A percentile compares a stretch with the other conserved stretches of the same genome.
These are phyloP conservation scores for Lucifuga dentata DNA, from an alignment of 2,113 vertebrate genomes.

Conservation along the genomic window DNA sequence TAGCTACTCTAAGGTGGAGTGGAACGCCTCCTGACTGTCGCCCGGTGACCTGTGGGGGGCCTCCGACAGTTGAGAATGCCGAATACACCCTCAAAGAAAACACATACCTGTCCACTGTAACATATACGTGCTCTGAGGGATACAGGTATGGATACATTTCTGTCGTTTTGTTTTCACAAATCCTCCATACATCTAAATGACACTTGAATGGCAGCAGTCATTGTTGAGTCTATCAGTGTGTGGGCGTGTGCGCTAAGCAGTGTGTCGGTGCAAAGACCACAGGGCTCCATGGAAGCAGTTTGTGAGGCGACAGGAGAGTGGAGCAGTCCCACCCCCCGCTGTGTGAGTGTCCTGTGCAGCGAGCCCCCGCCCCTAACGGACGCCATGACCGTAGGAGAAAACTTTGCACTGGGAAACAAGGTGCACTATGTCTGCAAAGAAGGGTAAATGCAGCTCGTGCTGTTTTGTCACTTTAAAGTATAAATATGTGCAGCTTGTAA, in stretches of 20 bases:
- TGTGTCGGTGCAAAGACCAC: slow-evolving; percentile 84
- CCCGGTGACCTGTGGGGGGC: slow-evolving; percentile 86
- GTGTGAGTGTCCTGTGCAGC: slow-evolving; percentile 86
- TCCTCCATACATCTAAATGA: background rate
- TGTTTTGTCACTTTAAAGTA: background rate
- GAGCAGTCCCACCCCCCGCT: slow-evolving; percentile 87
- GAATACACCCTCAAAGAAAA: slow-evolving; percentile 82
- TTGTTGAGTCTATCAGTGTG: background rate
- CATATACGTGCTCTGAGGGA: slow-evolving; percentile 88
- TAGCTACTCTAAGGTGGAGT: slow-evolving; percentile 88
- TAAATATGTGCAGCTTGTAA: too few relatives aligned
- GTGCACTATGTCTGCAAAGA: slow-evolving; percentile 94
- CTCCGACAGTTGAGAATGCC: slow-evolving; percentile 84
- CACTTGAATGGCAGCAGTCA: background rate
- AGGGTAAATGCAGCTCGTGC: slow-evolving; percentile 86
- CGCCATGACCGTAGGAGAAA: slow-evolving; percentile 82
- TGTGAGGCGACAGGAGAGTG: slow-evolving; percentile 90
- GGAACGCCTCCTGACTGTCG: slow-evolving; percentile 87
- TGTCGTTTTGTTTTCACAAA: background rate
- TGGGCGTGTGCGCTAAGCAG: slow-evolving; percentile 34
- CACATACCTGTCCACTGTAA: slow-evolving; percentile 87
- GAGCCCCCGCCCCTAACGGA: slow-evolving; percentile 88
- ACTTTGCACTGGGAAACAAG: slow-evolving; percentile 88
- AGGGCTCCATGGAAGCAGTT: slow-evolving; percentile 86
- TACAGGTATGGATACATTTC: slow-evolving; percentile 88